phyloP scores from a whole-genome alignment of 2,888 invertebrate species.

The Nipponacmea schrenckii region DNA sequence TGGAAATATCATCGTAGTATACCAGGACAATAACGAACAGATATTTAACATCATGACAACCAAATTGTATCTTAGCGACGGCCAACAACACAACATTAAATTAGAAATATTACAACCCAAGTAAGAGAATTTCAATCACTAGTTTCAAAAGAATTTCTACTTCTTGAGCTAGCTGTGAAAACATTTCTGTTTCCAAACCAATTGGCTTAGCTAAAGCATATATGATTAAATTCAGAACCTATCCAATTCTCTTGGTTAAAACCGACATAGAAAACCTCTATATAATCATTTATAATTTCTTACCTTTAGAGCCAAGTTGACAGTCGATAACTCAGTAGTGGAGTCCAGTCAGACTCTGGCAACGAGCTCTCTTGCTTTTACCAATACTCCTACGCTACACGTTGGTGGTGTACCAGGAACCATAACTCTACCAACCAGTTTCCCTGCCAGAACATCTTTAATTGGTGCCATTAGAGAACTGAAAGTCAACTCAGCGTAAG shows the following conservation, averaged over 20 bases:
- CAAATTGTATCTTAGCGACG: constrained; percentile 37
- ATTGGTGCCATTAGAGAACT: constrained; percentile 12
- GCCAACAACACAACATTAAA: constrained; percentile 31
- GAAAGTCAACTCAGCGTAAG: constrained; percentile 11
- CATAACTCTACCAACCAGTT: not conserved
- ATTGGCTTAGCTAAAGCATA: no score
- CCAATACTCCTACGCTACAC: constrained; percentile 4
- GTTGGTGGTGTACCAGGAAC: constrained; percentile 15
- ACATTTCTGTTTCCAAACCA: no score
- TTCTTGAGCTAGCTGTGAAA: no score
- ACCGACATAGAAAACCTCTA: not conserved
- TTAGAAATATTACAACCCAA: constrained; percentile 29
- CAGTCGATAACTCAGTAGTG: not conserved
- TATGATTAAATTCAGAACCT: no score
- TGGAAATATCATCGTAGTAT: constrained; percentile 40
- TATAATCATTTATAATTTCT: not conserved
- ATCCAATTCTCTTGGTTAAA: no score
- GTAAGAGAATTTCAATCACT: not conserved
- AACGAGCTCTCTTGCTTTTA: not conserved
- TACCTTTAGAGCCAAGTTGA: not conserved
- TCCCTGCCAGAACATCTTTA: constrained; percentile 10
- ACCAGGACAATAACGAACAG: constrained; percentile 36
- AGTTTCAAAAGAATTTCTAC: no score
- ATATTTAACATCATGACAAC: constrained; percentile 31
- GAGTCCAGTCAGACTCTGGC: not conserved